Evolutionary conservation across 2,113 vertebrate genomes (phyloP).

Genomic region (Bucco capensis): DNA sequence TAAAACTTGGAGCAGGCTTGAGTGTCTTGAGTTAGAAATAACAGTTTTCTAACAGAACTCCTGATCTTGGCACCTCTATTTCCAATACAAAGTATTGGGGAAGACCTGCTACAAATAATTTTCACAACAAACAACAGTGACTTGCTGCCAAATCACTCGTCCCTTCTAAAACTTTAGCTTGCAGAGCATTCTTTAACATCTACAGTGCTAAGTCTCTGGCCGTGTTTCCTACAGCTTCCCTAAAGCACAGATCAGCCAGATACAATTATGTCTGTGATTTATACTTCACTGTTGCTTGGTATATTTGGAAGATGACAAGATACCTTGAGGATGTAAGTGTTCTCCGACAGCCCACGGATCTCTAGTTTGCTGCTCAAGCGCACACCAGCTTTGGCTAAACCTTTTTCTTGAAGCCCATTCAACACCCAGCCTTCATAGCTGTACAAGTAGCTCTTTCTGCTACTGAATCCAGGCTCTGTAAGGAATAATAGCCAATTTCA

Average conservation of each 20-base stretch:
- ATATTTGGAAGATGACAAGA: neutral
- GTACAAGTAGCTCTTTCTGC: constrained; percentile 69
- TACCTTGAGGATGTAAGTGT: constrained; percentile 74
- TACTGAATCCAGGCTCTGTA: constrained; percentile 74
- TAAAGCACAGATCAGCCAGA: neutral
- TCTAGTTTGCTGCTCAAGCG: constrained; percentile 73
- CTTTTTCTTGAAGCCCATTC: constrained; percentile 74
- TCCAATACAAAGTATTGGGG: neutral
- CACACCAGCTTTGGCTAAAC: constrained; percentile 70
- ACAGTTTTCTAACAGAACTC: neutral
- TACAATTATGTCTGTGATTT: neutral
- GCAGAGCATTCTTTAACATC: neutral
- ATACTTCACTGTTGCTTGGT: neutral
- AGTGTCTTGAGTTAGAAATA: neutral
- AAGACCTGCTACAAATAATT: neutral
- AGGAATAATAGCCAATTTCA: neutral
- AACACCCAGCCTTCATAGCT: constrained; percentile 76
- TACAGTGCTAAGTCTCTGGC: fast-evolving
- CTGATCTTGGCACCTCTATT: neutral
- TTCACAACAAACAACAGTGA: neutral
- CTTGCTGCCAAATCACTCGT: neutral
- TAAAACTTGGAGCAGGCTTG: neutral
- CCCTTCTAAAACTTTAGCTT: neutral
- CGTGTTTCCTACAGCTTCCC: neutral
- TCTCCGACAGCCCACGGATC: constrained; percentile 62